Evolutionary conservation across 2,888 invertebrate genomes (phyloP).

Genomic region (Ptychoptera albimana): DNA sequence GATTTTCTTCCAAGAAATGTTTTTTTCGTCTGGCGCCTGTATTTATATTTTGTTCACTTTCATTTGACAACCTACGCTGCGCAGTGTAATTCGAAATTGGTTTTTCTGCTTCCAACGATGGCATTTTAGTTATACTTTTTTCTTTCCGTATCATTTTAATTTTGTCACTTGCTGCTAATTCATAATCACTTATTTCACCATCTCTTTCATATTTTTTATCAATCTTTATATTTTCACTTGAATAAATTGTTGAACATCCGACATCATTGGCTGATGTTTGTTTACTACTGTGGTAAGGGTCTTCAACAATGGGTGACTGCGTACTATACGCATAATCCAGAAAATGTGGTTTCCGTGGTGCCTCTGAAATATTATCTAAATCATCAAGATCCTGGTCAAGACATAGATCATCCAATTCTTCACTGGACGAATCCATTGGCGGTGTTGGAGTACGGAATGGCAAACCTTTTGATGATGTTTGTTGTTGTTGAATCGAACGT

Average conservation of each 20-base stretch:
- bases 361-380: constrained; percentile 19
- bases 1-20: constrained; percentile 31
- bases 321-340: constrained; percentile 44
- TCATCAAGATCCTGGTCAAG: constrained; percentile 14
- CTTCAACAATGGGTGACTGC: constrained; percentile 33
- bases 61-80: background rate
- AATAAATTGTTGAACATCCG: background rate
- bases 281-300: constrained; percentile 10
- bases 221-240: constrained; percentile 26
- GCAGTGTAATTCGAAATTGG: background rate
- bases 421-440: constrained; percentile 11
- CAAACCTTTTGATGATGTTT: constrained; percentile 29
- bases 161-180: constrained; percentile 26
- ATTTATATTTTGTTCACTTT: background rate
- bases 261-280: background rate
- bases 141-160: too few relatives aligned
- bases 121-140: background rate
- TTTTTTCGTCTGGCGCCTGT: constrained; percentile 18
- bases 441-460: constrained; percentile 7
- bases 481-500: constrained; percentile 18
- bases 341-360: constrained; percentile 40
- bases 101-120: background rate
- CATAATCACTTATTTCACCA: constrained; percentile 30
- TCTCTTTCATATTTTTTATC: constrained; percentile 29
- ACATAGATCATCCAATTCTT: constrained; percentile 12